Evolutionary conservation across 2,113 vertebrate species (phyloP).

Genomic region (Phalacrocorax pelagicus): DNA sequence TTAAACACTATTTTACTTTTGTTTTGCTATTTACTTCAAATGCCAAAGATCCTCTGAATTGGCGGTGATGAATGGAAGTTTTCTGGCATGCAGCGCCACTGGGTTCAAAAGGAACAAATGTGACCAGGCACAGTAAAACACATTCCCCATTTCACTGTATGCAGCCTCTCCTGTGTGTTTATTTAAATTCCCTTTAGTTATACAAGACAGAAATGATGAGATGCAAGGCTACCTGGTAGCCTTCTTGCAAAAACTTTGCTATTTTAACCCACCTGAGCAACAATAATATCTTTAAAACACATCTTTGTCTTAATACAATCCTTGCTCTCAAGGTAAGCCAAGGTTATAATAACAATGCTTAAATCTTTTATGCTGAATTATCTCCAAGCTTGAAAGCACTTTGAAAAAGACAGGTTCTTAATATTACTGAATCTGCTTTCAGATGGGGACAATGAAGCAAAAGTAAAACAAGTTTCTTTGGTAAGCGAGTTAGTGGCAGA

Average conservation of each 20-base stretch:
- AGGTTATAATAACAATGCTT: background rate
- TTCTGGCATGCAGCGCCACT: background rate
- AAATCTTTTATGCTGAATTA: background rate
- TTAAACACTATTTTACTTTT: conserved; percentile 43
- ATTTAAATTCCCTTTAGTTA: background rate
- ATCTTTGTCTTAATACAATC: background rate
- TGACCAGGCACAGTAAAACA: background rate
- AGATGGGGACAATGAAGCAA: background rate
- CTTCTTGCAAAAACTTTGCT: background rate
- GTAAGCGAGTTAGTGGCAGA: background rate
- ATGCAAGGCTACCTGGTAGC: background rate
- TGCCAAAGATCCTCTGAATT: conserved; percentile 21
- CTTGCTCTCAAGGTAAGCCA: background rate
- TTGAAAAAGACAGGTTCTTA: background rate
- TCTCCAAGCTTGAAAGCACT: background rate
- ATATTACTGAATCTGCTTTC: background rate
- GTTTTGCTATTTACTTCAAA: conserved; percentile 38
- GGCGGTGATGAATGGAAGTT: background rate
- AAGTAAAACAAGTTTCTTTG: background rate
- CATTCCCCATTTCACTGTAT: background rate
- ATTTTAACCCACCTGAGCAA: background rate
- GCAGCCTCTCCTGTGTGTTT: background rate
- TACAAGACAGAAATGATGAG: background rate
- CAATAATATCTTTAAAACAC: background rate
- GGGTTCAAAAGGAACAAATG: conserved; percentile 18